These are phyloP conservation scores for Parasteatoda lunata DNA, from an alignment of 2,888 invertebrate species.

Conservation along the genomic window DNA sequence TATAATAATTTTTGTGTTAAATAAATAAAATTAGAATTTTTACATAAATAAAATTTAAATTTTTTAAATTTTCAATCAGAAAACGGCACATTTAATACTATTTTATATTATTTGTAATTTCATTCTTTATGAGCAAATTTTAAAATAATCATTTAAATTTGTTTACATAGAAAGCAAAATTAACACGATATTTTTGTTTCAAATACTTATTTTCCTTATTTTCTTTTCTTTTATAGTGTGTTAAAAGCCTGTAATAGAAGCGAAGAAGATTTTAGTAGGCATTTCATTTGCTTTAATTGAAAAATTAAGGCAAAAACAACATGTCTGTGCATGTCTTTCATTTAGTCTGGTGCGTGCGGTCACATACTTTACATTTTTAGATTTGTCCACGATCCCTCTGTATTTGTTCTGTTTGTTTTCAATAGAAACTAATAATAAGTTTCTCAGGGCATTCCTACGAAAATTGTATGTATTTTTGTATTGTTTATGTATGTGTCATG, in stretches of 20 bases:
- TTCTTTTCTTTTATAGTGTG: constrained; percentile 53
- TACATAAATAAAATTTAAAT: too few relatives aligned
- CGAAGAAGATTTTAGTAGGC: constrained; percentile 36
- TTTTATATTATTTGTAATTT: too few relatives aligned
- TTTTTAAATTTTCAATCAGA: too few relatives aligned
- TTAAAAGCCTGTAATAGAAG: constrained; percentile 49
- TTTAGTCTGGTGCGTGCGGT: constrained; percentile 24
- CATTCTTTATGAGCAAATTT: too few relatives aligned
- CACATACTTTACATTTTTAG: constrained; percentile 28
- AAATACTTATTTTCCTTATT: constrained; percentile 31
- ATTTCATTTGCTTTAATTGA: constrained; percentile 59
- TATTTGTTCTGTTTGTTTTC: neutral
- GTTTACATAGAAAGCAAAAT: neutral
- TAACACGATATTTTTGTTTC: neutral
- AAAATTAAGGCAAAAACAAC: constrained; percentile 34
- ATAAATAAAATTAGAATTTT: too few relatives aligned
- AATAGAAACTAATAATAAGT: constrained; percentile 19
- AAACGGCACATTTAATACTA: too few relatives aligned
- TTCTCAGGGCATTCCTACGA: constrained; percentile 66
- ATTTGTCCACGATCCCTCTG: constrained; percentile 4
- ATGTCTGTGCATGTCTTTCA: constrained; percentile 41
- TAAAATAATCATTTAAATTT: too few relatives aligned
- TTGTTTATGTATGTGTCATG: constrained; percentile 12
- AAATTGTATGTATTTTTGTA: constrained; percentile 44
- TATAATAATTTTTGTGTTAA: too few relatives aligned